Evolutionary conservation across 2,888 invertebrate genomes (phyloP), one percentile per base, ranked within the genome.

Genomic region (Hetaerina titia): DNA sequence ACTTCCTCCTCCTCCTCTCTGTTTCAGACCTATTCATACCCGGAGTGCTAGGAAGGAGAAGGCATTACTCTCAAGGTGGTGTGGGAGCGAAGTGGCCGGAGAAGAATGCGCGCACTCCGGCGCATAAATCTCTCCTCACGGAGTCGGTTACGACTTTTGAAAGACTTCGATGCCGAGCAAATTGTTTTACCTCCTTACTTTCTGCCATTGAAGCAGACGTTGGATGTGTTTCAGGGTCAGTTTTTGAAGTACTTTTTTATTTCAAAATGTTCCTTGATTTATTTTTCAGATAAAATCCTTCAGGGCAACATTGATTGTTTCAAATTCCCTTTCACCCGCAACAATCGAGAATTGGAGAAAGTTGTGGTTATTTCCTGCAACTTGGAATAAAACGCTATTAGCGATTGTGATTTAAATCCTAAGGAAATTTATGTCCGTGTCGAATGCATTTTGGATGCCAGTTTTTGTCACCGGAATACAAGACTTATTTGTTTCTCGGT

Each of bases 81-180:
- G 64, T 19, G 15, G 81, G 81, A 81, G 81, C 1, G 11, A 69
- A n/a, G 69, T 69, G 69, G n/a, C 31, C 25, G 81, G 4, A 81
- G 13, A n/a, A 69, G 81, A 81, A 81, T 81, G 81, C 31, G 81
- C 81, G 31, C 81, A 31, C 81, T 25, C 81, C 81, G 81, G 25
- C 81, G 81, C 25, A 81, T 81, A 81, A 81, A 81, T 81, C 81
- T 81, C 31, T 81, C n/a, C 13, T 25, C 11, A 45, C 45, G 45
- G 31, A 31, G 25, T 11, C 25, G 81, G 25, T 81, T 81, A 81
- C 81, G 81, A 81, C 81, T 81, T 11, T 81, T 31, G 81, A 81
- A 81, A 22, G 81, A 11, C 81, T 81, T 81, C 81, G 31, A 81
- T 81, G 25, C 81, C 81, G 31, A 31, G 81, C 81, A 81, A 81